phyloP scores from a whole-genome alignment of 2,888 invertebrate species.

The Eupithecia inturbata region DNA sequence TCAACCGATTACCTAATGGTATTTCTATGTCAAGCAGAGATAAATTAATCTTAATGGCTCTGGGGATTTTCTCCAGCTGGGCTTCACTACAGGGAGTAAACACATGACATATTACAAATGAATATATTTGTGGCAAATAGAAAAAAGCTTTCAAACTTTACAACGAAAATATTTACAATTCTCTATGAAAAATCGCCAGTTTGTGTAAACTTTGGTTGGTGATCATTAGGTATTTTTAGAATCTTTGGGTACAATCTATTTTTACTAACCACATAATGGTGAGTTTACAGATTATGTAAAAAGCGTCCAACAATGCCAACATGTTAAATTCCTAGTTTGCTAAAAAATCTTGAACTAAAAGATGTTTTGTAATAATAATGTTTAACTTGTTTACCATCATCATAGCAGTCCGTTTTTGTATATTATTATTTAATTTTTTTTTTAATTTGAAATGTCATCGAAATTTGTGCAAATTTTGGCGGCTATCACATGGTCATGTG shows the following conservation, averaged over 20 bases:
- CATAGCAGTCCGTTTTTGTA: not conserved
- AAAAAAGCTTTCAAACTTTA: slow-evolving; percentile 1
- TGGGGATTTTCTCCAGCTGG: not conserved
- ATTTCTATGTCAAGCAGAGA: not conserved
- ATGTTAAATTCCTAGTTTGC: not conserved
- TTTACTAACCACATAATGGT: not conserved
- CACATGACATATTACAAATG: not conserved
- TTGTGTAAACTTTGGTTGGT: slow-evolving; percentile 2
- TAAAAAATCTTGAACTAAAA: not conserved
- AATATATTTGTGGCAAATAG: not conserved
- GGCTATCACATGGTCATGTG: too few relatives aligned
- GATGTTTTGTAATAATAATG: too few relatives aligned
- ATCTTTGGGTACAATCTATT: not conserved
- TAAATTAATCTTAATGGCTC: not conserved
- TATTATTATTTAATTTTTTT: too few relatives aligned
- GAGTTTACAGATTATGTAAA: not conserved
- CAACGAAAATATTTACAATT: not conserved
- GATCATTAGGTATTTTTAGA: slow-evolving; percentile 2
- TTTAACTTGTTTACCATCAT: not conserved
- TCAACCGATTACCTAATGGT: not conserved
- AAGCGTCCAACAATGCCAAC: not conserved
- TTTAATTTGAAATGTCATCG: too few relatives aligned
- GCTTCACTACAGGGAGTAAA: not conserved
- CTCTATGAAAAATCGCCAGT: not conserved
- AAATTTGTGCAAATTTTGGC: too few relatives aligned